Evolutionary conservation across 2,888 invertebrate species (phyloP), one percentile per base, ranked within the genome.

Genomic region (Drosophila anomalata): DNA sequence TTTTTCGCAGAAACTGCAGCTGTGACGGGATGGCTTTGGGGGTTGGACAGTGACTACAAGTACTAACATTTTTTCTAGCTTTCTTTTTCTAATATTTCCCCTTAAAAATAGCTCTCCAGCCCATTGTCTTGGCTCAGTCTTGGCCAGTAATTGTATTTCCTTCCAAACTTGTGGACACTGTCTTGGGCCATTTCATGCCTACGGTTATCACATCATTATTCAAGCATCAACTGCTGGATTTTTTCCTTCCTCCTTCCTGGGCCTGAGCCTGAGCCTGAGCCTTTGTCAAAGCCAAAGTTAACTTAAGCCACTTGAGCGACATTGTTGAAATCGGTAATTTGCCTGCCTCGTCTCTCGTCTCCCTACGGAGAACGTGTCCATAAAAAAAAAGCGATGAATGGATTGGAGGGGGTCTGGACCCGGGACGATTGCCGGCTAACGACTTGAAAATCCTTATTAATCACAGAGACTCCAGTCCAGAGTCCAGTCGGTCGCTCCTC

Each of bases 401-500:
- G 52, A 55, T 12, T n/a, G 14, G 36, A n/a, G 12, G 51, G 58
- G 47, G 57, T 68, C 24, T 24, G 22, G 22, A 48, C 51, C 59
- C 48, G 68, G 46, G 60, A 66, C 69, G 62, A 76, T 63, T 69
- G 82, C 73, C 61, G 69, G 69, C 89, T 85, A 85, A 85, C 84
- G 84, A 85, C 84, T 85, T 80, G 87, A 85, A 85, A 85, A 85
- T 88, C 84, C 84, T 85, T 85, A 85, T 88, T 85, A 85, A 85
- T 85, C 84, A 85, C 84, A 87, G 77, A 84, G 65, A 68, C 69
- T 73, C 69, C 60, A 69, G 61, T 73, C 69, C 60, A 69, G 61
- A 72, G 61, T 51, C 60, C 60, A 39, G 22, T 41, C 52, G 42
- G 29, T 11, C 22, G 31, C 52, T 51, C 31, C 47, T 46, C 62